Base-by-base conservation (phyloP, 1,140 invertebrate genomes). In the Leptopilina clavipes region DNA sequence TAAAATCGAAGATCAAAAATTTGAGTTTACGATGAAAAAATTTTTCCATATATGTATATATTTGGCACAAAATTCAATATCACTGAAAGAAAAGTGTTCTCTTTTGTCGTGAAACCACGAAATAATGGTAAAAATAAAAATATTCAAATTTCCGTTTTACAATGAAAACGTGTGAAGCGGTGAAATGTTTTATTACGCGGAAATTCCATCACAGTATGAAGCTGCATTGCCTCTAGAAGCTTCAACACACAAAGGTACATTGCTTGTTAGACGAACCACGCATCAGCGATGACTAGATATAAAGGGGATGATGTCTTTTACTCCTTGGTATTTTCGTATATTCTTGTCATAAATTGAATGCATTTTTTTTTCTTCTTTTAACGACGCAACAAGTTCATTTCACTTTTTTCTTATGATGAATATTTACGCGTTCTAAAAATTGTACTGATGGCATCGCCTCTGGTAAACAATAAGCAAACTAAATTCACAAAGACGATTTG, bases 131-230 rank as follows among this genome's bases (percentile, higher is more conserved):
- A 45, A 52, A 52, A 52, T 52, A 52, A 52, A 52, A 52, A 3
- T 52, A 52, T 52, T 52, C 48, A 52, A 52, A 52, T 52, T 52
- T 52, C n/a, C 14, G 48, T 52, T 52, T 52, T n/a, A 52, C 12
- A 17, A 17, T 52, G 11, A 8, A 52, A 52, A 52, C n/a, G 48
- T 52, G 48, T 52, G 14, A 52, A 52, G n/a, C 48, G 48, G n/a
- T 52, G 48, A 17, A 52, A 52, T 52, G 48, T 52, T 85, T 81
- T 71, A 80, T 76, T 76, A 73, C 71, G 52, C 14, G 77, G 79
- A 85, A 85, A 84, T 86, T 84, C 80, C 77, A 72, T 82, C 81
- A 80, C 77, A 76, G 75, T 77, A 73, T 73, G 72, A n/a, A 77
- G 77, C 77, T 79, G 76, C 81, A 77, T 73, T 19, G 78, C 72